A percentile compares a stretch with the other conserved stretches of the same genome.
Evolutionary conservation across 2,888 invertebrate genomes (phyloP).

Genomic region (Sclerodermus sp.): DNA sequence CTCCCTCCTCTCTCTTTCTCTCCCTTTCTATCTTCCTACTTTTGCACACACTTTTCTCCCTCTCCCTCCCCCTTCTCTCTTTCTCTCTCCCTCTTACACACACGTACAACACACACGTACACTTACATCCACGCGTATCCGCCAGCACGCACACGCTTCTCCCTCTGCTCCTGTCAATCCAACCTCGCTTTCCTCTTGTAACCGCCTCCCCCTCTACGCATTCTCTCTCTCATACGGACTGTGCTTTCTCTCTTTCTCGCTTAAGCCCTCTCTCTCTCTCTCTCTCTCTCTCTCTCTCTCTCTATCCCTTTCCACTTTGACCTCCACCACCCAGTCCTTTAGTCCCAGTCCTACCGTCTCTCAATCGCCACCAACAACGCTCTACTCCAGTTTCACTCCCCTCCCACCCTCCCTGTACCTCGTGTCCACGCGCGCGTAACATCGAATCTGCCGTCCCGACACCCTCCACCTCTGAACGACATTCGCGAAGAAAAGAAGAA

Average conservation of each 20-base stretch:
- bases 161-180: not conserved
- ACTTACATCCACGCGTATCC: conserved; percentile 10
- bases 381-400: conserved; percentile 2
- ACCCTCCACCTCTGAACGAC: too few relatives aligned
- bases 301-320: not conserved
- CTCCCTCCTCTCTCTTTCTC: not conserved
- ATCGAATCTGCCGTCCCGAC: too few relatives aligned
- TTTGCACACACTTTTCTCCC: not conserved
- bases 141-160: conserved; percentile 8
- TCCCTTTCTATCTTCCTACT: not conserved
- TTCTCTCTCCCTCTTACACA: conserved; percentile 4
- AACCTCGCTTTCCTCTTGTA: too few relatives aligned
- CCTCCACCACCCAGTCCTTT: not conserved
- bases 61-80: conserved; percentile 11
- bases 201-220: conserved; percentile 14
- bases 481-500: too few relatives aligned
- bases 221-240: conserved; percentile 2
- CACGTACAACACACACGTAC: conserved; percentile 7
- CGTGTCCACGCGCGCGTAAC: too few relatives aligned
- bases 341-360: not conserved
- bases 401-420: not conserved
- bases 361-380: conserved; percentile 10
- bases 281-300: not conserved
- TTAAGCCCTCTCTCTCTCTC: not conserved
- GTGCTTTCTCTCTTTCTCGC: conserved; percentile 12